These are phyloP conservation scores for Rhingia campestris DNA, from an alignment of 2,888 invertebrate species.

Conservation along the genomic window DNA sequence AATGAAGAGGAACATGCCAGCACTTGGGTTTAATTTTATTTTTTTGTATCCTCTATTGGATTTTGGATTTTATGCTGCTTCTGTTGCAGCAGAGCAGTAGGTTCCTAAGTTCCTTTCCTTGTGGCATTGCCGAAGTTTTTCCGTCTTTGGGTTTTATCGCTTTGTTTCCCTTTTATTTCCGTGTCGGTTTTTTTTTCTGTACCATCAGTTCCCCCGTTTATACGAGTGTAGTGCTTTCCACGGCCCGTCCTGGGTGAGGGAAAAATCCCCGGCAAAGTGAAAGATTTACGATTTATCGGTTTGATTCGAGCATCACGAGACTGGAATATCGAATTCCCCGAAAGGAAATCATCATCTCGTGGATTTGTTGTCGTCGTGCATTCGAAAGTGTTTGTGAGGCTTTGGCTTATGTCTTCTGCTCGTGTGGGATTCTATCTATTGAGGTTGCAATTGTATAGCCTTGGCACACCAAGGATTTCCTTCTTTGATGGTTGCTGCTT, in stretches of 20 bases:
- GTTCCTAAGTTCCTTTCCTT: constrained; percentile 38
- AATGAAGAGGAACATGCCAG: constrained; percentile 61
- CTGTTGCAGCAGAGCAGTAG: constrained; percentile 17
- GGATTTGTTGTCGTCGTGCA: constrained; percentile 72
- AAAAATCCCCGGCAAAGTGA: constrained; percentile 75
- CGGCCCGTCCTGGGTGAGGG: constrained; percentile 38
- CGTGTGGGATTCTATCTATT: constrained; percentile 44
- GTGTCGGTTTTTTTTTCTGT: constrained; percentile 50
- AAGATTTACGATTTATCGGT: constrained; percentile 77
- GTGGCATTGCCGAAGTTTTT: constrained; percentile 66
- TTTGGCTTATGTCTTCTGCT: background rate
- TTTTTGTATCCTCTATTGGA: background rate
- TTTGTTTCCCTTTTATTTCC: constrained; percentile 71
- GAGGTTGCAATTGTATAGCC: constrained; percentile 56
- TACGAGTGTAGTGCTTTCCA: constrained; percentile 43
- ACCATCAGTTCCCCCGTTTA: background rate
- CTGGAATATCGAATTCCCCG: constrained; percentile 75
- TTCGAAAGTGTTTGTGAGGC: constrained; percentile 68
- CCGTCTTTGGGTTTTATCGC: constrained; percentile 63
- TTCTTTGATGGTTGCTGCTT: constrained; percentile 11
- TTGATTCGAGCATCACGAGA: constrained; percentile 76
- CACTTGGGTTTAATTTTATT: constrained; percentile 16
- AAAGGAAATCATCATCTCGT: constrained; percentile 72
- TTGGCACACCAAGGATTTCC: constrained; percentile 51
- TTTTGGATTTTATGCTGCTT: constrained; percentile 24